phyloP scores from a whole-genome alignment of 1,140 invertebrate species.

The Drosophila parvula region DNA sequence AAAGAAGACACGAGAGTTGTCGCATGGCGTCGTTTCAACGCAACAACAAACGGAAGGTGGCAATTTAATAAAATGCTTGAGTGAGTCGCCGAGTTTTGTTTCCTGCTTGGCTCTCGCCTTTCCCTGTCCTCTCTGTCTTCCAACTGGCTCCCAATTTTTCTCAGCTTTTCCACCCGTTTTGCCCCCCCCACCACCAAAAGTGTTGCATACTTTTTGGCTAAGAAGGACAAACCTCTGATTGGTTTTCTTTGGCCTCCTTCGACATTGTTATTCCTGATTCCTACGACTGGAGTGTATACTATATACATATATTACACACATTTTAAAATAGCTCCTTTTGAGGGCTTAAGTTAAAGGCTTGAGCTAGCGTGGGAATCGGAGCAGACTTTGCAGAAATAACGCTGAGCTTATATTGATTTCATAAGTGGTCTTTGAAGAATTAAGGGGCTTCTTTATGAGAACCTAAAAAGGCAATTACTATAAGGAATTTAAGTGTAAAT shows the following conservation, averaged over 20 bases:
- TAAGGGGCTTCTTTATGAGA: neutral
- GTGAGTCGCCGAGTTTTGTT: slow-evolving; percentile 81
- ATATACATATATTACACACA: neutral
- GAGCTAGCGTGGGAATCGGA: slow-evolving; percentile 20
- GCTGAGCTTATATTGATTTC: slow-evolving; percentile 10
- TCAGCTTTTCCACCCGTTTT: slow-evolving; percentile 17
- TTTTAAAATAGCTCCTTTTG: slow-evolving; percentile 23
- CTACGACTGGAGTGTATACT: neutral
- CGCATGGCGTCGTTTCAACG: slow-evolving; percentile 36
- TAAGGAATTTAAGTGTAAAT: neutral
- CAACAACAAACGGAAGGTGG: slow-evolving; percentile 83
- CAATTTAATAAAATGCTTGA: slow-evolving; percentile 84
- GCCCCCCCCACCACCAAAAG: slow-evolving; percentile 29
- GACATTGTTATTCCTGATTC: slow-evolving; percentile 29
- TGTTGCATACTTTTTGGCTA: slow-evolving; percentile 73
- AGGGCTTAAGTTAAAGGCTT: slow-evolving; percentile 11
- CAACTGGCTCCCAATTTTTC: neutral
- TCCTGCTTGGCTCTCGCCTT: slow-evolving; percentile 53
- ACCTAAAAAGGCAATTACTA: neutral
- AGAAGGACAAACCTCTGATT: slow-evolving; percentile 65
- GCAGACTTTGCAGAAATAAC: slow-evolving; percentile 16
- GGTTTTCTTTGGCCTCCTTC: slow-evolving; percentile 55
- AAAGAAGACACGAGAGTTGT: slow-evolving; percentile 48
- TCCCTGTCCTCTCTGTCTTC: neutral
- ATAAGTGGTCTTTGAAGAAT: neutral